A percentile compares a stretch with the other conserved stretches of the same genome.
These are phyloP conservation scores for Zeugodacus cucurbitae DNA, from an alignment of 1,140 invertebrate genomes.

Conservation along the genomic window DNA sequence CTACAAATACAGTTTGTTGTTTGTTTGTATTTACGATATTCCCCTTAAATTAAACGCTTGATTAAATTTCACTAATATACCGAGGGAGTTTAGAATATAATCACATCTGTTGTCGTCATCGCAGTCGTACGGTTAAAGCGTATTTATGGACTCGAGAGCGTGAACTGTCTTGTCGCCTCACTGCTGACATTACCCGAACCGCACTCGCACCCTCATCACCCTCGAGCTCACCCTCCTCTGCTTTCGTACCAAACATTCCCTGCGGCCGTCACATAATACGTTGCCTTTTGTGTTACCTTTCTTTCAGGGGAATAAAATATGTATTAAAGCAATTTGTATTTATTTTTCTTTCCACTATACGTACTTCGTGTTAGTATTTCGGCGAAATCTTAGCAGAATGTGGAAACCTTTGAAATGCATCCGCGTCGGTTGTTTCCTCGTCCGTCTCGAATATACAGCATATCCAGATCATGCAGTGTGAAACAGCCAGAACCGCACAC, in stretches of 20 bases:
- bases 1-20: neutral
- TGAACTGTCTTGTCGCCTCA: slow-evolving; percentile 16
- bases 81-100: slow-evolving; percentile 38
- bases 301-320: neutral
- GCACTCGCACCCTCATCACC: neutral
- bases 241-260: neutral
- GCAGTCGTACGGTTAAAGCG: neutral
- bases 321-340: neutral
- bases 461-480: neutral
- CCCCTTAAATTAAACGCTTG: slow-evolving; percentile 64
- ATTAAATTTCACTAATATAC: slow-evolving; percentile 65
- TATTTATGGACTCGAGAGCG: neutral
- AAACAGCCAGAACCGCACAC: neutral
- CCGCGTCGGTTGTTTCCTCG: slow-evolving; percentile 5
- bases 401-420: slow-evolving; percentile 41
- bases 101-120: slow-evolving; percentile 42
- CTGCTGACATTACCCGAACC: neutral
- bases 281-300: neutral
- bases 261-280: neutral
- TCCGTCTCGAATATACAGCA: neutral
- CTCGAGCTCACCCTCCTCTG: neutral
- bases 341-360: neutral
- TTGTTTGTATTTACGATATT: slow-evolving; percentile 51
- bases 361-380: neutral
- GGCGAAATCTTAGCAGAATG: slow-evolving; percentile 6